These are phyloP conservation scores for Aphidius gifuensis DNA, from an alignment of 1,140 invertebrate genomes.

Conservation along the genomic window DNA sequence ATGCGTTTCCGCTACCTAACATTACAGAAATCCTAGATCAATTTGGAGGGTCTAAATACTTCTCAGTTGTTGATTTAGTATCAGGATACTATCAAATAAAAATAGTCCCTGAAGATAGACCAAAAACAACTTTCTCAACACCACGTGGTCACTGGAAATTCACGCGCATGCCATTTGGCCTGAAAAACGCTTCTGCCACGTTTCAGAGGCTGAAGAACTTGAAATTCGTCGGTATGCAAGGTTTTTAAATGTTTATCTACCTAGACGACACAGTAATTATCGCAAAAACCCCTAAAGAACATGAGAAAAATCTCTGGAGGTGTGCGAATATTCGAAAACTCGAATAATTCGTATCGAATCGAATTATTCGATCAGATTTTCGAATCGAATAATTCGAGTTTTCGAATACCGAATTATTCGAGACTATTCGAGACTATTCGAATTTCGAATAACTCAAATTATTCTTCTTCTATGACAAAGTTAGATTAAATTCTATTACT, in stretches of 20 bases:
- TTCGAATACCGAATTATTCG: too few relatives aligned
- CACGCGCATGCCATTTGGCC: neutral
- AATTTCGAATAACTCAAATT: too few relatives aligned
- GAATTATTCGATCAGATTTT: too few relatives aligned
- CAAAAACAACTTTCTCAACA: neutral
- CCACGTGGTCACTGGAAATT: neutral
- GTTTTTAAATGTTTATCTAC: neutral
- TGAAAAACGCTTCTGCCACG: neutral
- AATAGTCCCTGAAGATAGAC: neutral
- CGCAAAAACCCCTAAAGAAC: neutral
- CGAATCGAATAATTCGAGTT: too few relatives aligned
- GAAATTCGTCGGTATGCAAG: neutral
- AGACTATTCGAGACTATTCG: too few relatives aligned
- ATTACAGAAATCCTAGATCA: too few relatives aligned
- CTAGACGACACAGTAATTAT: neutral
- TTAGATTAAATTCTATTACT: too few relatives aligned
- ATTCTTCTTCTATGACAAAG: too few relatives aligned
- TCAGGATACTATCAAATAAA: neutral
- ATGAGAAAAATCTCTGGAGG: neutral
- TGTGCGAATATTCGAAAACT: too few relatives aligned
- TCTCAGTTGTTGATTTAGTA: neutral
- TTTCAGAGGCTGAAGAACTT: neutral
- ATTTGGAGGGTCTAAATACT: neutral
- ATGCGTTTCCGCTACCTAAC: neutral
- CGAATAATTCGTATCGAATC: too few relatives aligned